Base-by-base conservation (phyloP, 1,140 invertebrate species). In the Drosophila truncata region DNA sequence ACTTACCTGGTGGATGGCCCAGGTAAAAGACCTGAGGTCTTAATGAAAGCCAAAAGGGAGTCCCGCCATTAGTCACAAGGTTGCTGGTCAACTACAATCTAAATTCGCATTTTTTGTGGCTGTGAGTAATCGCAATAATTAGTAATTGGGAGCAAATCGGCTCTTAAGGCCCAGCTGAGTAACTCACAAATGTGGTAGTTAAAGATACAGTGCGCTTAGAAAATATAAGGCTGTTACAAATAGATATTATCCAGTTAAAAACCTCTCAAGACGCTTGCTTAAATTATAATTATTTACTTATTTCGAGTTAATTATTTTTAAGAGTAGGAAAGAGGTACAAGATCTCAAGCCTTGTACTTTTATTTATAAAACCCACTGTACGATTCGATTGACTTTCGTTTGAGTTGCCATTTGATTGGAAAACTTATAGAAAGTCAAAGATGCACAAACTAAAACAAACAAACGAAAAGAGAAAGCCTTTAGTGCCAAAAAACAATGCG, bases 91-190 rank as follows among this genome's bases (percentile, higher is more conserved):
- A 86, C 50, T 63, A 44, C 62, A 79, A 86, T 86, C 82, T 57
- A 79, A 72, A 64, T 58, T 60, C 52, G 35, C 66, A 78, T 78
- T 78, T 71, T 78, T 70, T 41, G 42, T 3, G 4, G 39, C 46
- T 46, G 64, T 86, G 82, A 86, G 65, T 82, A 86, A 86, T 67
- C 65, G 37, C 31, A 69, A 50, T 65, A 61, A 79, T 69, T 58
- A 60, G 74, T 52, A 81, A 84, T 85, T 85, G 79, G 66, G 52
- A 84, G 71, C 58, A 84, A 44, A 52, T 77, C 49, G 41, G 25
- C 37, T 14, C 4, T 42, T n/a, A 14, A 18, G 25, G 31, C 35
- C 23, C 25, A 39, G 6, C 9, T 39, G 42, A 61, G 41, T 74
- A 31, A 55, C 39, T 62, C 47, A 72, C 57, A 29, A 31, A 31